Evolutionary conservation across 30 jellyfish, hydroid and myxozoan species (phyloP), one percentile per base, ranked within the genome.

Genomic region (Aurelia sp.): DNA sequence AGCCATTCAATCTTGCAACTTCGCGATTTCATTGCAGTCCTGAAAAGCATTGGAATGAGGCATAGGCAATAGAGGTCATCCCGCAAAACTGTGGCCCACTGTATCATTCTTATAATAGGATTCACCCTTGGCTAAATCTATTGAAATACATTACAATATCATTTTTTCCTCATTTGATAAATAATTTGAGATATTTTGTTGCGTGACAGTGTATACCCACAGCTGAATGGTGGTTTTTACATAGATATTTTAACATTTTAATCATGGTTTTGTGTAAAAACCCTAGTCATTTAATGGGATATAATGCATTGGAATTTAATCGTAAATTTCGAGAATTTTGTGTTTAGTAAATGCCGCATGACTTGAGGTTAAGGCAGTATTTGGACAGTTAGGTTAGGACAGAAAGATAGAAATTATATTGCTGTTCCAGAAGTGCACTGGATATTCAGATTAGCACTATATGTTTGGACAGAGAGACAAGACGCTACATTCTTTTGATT

Each of bases 221-320:
- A 13, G 44, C 23, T 69, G 19, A 40, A 7, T 69, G 22, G 51
- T 22, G 65, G 44, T 19, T 12, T 69, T 21, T 12, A 69, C 79
- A 21, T 30, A 59, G 69, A n/a, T 59, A 3, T 59, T 59, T 59
- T 13, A 59, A 59, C 69, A 21, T 19, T 66, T 23, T 66, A 66
- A 66, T 66, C 76, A 33, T 40, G 59, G 79, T 69, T 69, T 69
- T 69, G 79, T 69, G 35, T 40, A 11, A 40, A 51, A 69, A 21
- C 61, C 55, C 5, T 20, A 27, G 79, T 55, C 21, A 35, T 69
- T 69, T 40, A 69, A 69, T 35, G 79, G 62, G 79, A 69, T 69
- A 50, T 18, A 69, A 33, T 59, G 65, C 79, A 69, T 37, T 35
- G 60, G 55, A 17, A 33, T 69, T 41, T 69, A 69, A 69, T 69